Base-by-base conservation (phyloP, 1,140 invertebrate species). In the Cotesia vestalis region DNA sequence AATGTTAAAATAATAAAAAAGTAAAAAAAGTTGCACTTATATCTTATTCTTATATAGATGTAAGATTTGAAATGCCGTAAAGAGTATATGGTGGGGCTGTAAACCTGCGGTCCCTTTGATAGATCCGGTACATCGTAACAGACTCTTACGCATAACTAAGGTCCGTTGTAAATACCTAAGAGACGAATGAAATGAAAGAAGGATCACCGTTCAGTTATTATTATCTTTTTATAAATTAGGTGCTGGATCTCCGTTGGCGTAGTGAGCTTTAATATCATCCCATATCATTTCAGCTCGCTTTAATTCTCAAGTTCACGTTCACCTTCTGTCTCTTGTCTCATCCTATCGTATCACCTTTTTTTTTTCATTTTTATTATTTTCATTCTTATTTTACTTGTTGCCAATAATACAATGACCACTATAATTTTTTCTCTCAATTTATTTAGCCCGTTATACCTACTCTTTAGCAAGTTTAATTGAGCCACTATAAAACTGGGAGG, bases 51-150 rank as follows among this genome's bases (percentile, higher is more conserved):
- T 68, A 60, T 83, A 82, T 81, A 84, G 83, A 84, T 79, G 82
- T 85, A 79, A 80, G 81, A 83, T 80, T 82, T 83, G 77, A 80
- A 76, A 73, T 74, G 79, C 76, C 78, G 79, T 84, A 85, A 85
- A 85, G 80, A 76, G 79, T 85, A 85, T 85, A 85, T 82, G 80
- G 78, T 75, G 80, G 40, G 40, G 83, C 76, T 83, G 78, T 85
- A 85, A 85, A 84, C 73, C 68, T 46, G 79, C 84, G 84, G 84
- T 74, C 70, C 74, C 84, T 85, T 85, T 85, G 83, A 85, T 83
- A 84, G 46, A 73, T 70, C 72, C 76, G 63, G 71, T 68, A 77
- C 74, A 79, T 75, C 78, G 78, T 82, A 81, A 81, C 78, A 74
- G 57, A 79, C 80, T 79, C 74, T 69, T 75, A 74, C 74, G 64